Base-by-base conservation (phyloP, 1,140 invertebrate species). In the Lanistes nyassanus region DNA sequence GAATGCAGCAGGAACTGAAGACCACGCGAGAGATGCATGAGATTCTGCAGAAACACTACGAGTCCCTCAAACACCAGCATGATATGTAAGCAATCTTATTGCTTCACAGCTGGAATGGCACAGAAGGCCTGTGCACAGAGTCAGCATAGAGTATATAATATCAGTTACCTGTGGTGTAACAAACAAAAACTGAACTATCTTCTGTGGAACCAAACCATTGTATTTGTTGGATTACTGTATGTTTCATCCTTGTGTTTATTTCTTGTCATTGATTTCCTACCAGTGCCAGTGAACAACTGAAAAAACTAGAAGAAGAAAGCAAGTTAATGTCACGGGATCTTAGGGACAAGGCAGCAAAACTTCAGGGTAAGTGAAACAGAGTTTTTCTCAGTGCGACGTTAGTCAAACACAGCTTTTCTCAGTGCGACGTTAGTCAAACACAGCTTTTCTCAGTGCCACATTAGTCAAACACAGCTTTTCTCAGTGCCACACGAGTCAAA, bases 11-110 rank as follows among this genome's bases (percentile, higher is more conserved):
- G 68, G 84, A 88, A 76, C 82, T 85, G 53, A 79, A 84, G 65
- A 81, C 84, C 6, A 68, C 85, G 42, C 26, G 73, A 58, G 86
- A 88, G 73, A 87, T 87, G 85, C 83, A 88, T 68, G 86, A 88
- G 53, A 84, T 86, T 76, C 74, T 87, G 62, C 82, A 84, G 76
- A 85, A 83, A 82, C 83, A 87, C 65, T 83, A 85, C 60, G 84
- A 85, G 62, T 80, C 82, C 39, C 80, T 88, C 2, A 87, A 86
- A 75, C 82, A 87, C 55, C 85, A 88, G 58, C 81, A 83, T 81
- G 86, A 87, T 53, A 74, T 77, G 87, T 88, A 79, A 80, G 84
- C 80, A 56, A 51, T 60, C n/a, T 58, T 58, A 21, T 58, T 58
- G 7, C 23, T 58, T 58, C 29, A 58, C 56, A 58, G 29, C 39